Conservation (phyloP, 2,113 vertebrate species). For the Pelecanoides urinatrix region DNA sequence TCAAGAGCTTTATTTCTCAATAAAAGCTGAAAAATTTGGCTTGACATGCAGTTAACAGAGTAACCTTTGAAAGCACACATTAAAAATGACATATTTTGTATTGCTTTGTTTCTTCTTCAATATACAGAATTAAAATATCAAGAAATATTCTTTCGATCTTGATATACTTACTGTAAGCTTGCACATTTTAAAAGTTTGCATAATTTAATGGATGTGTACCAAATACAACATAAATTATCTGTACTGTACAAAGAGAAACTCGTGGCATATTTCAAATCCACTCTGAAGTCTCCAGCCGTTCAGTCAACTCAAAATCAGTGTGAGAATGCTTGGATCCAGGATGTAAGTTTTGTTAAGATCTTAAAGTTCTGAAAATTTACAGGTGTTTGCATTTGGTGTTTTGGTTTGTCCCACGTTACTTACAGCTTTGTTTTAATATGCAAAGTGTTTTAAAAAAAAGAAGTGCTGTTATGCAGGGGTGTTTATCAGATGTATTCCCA, state of each 20-base stretch:
- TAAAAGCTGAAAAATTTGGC: neutral
- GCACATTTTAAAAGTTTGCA: neutral
- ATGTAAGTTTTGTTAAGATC: neutral
- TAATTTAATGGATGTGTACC: neutral
- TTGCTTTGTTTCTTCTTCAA: neutral
- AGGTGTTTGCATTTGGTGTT: neutral
- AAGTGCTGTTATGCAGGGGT: neutral
- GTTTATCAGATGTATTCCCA: neutral
- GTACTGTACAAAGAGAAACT: neutral
- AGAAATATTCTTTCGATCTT: neutral
- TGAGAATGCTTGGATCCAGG: neutral
- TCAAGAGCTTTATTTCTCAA: neutral
- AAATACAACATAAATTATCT: neutral
- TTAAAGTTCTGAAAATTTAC: neutral
- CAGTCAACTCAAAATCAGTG: neutral
- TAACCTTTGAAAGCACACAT: neutral
- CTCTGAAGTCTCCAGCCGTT: neutral
- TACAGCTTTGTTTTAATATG: neutral
- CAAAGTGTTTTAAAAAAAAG: neutral
- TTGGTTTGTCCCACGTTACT: neutral
- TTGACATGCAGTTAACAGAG: neutral
- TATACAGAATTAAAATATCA: neutral
- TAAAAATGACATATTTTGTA: neutral
- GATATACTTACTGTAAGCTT: neutral
- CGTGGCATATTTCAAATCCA: neutral